Evolutionary conservation across 92 coral and sea anemone species (phyloP).

Genomic region (Bergia sp.): DNA sequence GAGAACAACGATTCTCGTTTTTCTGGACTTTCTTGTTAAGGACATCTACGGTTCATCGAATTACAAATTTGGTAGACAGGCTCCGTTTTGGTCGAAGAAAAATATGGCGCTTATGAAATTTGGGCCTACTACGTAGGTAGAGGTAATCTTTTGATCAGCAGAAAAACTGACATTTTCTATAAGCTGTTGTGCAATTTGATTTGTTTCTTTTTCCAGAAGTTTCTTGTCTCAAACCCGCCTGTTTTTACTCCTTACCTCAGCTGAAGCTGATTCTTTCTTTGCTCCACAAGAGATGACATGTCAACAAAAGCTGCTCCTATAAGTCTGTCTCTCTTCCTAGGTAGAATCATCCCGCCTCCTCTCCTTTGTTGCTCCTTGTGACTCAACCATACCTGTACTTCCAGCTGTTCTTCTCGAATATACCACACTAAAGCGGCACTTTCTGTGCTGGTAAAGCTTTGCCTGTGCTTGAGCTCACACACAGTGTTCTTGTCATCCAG

Average conservation of each 20-base stretch:
- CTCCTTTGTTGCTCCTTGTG: conserved; percentile 47
- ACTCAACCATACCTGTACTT: conserved; percentile 93
- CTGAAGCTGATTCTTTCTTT: conserved; percentile 63
- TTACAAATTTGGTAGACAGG: too few relatives aligned
- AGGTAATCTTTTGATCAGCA: too few relatives aligned
- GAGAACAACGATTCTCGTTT: too few relatives aligned
- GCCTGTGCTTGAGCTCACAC: conserved; percentile 83
- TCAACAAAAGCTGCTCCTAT: conserved; percentile 89
- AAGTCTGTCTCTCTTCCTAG: conserved; percentile 90
- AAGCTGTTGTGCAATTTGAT: too few relatives aligned
- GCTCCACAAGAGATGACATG: conserved; percentile 71
- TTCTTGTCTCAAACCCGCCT: neutral
- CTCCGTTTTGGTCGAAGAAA: too few relatives aligned
- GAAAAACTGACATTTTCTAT: neutral
- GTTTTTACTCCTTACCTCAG: conserved; percentile 59
- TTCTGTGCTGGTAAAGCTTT: conserved; percentile 56
- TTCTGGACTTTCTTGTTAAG: too few relatives aligned
- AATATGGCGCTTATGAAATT: too few relatives aligned
- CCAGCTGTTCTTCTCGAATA: conserved; percentile 83
- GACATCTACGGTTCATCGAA: too few relatives aligned
- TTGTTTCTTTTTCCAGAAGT: neutral
- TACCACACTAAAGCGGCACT: conserved; percentile 86
- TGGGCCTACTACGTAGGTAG: too few relatives aligned
- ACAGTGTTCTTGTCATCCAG: conserved; percentile 55
- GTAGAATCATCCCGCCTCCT: conserved; percentile 44